Evolutionary conservation across 2,888 invertebrate species (phyloP).

Genomic region (Periphyllus acericola): DNA sequence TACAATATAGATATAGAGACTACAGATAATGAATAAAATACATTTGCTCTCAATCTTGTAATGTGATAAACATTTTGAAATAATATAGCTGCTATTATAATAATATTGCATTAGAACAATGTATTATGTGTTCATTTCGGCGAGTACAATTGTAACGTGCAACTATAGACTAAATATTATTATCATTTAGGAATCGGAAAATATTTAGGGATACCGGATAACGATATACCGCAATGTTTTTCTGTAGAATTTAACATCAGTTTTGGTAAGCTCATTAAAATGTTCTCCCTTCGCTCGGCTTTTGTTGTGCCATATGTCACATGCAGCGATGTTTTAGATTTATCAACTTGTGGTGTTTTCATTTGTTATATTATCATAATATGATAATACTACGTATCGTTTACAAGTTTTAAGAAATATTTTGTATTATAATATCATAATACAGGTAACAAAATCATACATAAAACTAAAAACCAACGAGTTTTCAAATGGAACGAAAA

Average conservation of each 20-base stretch:
- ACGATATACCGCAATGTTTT: neutral
- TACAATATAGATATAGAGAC: no score
- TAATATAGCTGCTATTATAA: neutral
- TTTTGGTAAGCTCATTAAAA: slow-evolving; percentile 6
- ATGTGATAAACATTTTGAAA: neutral
- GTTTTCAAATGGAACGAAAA: no score
- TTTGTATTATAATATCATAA: no score
- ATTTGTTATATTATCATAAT: no score
- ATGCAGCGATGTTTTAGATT: no score
- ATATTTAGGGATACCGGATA: neutral
- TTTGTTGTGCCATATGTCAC: neutral
- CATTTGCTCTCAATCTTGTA: neutral
- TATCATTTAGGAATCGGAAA: neutral
- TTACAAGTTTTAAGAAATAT: no score
- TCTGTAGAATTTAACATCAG: neutral
- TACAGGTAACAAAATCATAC: no score
- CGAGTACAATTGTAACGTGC: neutral
- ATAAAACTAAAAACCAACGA: no score
- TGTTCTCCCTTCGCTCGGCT: neutral
- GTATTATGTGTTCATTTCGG: slow-evolving; percentile 2
- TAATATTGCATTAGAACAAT: neutral
- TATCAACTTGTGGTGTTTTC: no score
- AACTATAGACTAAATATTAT: neutral
- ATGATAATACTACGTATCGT: no score
- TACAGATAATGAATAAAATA: no score